Evolutionary conservation across 2,113 vertebrate genomes (phyloP), one percentile per base, ranked within the genome.

Genomic region (Notarius lentiginosus): DNA sequence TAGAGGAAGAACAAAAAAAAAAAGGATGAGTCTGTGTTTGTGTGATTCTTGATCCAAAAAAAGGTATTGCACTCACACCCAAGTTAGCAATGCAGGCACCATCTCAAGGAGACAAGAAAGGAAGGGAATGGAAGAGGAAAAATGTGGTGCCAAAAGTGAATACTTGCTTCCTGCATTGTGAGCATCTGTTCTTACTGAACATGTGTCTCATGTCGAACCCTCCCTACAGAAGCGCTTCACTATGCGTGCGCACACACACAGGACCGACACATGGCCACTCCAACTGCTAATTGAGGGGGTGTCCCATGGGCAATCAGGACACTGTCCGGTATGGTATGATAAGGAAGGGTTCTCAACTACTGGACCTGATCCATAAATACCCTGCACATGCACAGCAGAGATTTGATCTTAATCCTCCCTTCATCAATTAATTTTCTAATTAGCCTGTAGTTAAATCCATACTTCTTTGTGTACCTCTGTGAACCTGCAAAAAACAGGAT

Each of bases 111-210:
- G 55, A 86, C 15, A 8, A 27, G 56, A 60, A 84, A 66, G 55
- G 56, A 51, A 84, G 53, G 41, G 30, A 47, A 58, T 27, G 41
- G 82, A 51, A 84, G 49, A 66, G 85, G 70, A 10, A 89, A 79
- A 70, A 68, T 65, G 88, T 88, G 91, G 90, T 73, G 75, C 66
- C 72, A 81, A 93, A 90, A 92, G 91, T 86, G 87, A 85, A 82
- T 47, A 7, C 87, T 86, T 41, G 63, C 53, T 88, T 72, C 89
- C 86, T 84, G 85, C 90, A 91, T 91, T 92, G 93, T 91, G 90
- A 61, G 65, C 56, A 90, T 91, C 86, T 90, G 88, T 91, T 94
- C 90, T 93, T 94, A 94, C 92, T 92, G 92, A 93, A 94, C 93
- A 93, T 90, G 90, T 92, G 92, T 91, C 92, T 88, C 88, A 79